These are phyloP conservation scores for Lasioglossum malachurum DNA, from an alignment of 2,888 invertebrate species.

Conservation along the genomic window DNA sequence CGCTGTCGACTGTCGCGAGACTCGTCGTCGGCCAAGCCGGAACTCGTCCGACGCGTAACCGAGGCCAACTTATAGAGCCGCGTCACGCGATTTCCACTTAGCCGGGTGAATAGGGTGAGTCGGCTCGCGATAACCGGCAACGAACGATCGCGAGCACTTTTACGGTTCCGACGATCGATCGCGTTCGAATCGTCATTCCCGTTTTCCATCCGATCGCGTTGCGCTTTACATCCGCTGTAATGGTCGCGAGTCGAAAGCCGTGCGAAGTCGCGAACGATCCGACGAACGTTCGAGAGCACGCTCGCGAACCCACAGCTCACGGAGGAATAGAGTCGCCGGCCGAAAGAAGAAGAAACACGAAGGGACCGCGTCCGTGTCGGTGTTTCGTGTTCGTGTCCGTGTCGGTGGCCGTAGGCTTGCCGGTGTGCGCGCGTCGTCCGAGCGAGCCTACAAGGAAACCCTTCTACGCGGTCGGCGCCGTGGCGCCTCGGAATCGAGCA, in stretches of 20 bases:
- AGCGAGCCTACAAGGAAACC: slow-evolving; percentile 84
- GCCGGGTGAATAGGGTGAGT: not conserved
- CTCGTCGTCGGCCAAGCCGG: slow-evolving; percentile 24
- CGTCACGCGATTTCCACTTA: slow-evolving; percentile 59
- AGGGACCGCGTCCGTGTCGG: not conserved
- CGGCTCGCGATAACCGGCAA: slow-evolving; percentile 1
- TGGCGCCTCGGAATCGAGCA: slow-evolving; percentile 81
- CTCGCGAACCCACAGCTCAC: slow-evolving; percentile 5
- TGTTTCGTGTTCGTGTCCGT: not conserved
- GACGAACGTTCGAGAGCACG: not conserved
- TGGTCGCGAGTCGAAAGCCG: not conserved
- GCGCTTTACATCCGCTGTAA: not conserved
- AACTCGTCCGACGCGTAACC: slow-evolving; percentile 51
- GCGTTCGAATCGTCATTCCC: not conserved
- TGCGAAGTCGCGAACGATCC: not conserved
- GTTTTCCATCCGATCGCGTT: not conserved
- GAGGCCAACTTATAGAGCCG: slow-evolving; percentile 47
- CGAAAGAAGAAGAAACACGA: not conserved
- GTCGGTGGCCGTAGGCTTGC: slow-evolving; percentile 5
- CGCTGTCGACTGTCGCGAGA: slow-evolving; percentile 11
- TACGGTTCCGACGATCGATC: not conserved
- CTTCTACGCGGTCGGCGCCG: slow-evolving; percentile 85
- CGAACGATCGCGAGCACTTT: not conserved
- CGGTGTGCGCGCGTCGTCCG: slow-evolving; percentile 42
- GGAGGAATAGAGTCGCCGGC: slow-evolving; percentile 7